Conservation (phyloP, 1,140 invertebrate species). For the Triops cancriformis region DNA sequence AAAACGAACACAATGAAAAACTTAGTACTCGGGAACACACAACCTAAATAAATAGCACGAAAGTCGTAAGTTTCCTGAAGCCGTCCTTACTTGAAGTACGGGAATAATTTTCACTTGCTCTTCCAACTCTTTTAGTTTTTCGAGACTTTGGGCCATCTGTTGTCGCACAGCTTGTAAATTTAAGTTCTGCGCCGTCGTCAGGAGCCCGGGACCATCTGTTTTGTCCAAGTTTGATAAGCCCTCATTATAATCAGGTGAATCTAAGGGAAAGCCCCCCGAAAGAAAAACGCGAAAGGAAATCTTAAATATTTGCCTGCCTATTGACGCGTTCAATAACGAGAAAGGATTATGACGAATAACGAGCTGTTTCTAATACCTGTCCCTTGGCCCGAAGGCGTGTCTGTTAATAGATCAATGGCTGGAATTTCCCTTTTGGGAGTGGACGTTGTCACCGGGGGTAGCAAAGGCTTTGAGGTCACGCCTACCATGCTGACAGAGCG, state of each 20-base stretch:
- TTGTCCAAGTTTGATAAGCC: neutral
- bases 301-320: slow-evolving; percentile 29
- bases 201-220: neutral
- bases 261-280: neutral
- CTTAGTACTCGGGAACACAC: slow-evolving; percentile 16
- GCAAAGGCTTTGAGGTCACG: neutral
- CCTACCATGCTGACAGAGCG: slow-evolving; percentile 26
- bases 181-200: slow-evolving; percentile 13
- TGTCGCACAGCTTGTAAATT: slow-evolving; percentile 52
- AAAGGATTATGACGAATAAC: slow-evolving; percentile 17
- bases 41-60: slow-evolving; percentile 10
- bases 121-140: slow-evolving; percentile 68
- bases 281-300: neutral
- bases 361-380: slow-evolving; percentile 19
- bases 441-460: neutral
- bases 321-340: slow-evolving; percentile 31
- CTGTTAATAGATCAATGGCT: neutral
- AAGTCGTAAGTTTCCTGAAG: neutral
- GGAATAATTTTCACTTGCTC: slow-evolving; percentile 76
- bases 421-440: neutral
- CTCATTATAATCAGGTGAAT: neutral
- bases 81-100: slow-evolving; percentile 56
- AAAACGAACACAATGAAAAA: slow-evolving; percentile 24
- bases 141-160: slow-evolving; percentile 67
- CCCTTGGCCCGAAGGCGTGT: slow-evolving; percentile 28